Percentiles rank a stretch among this genome's conserved stretches.
Evolutionary conservation across 2,888 invertebrate genomes (phyloP).

Genomic region (Marronus borbonicus): DNA sequence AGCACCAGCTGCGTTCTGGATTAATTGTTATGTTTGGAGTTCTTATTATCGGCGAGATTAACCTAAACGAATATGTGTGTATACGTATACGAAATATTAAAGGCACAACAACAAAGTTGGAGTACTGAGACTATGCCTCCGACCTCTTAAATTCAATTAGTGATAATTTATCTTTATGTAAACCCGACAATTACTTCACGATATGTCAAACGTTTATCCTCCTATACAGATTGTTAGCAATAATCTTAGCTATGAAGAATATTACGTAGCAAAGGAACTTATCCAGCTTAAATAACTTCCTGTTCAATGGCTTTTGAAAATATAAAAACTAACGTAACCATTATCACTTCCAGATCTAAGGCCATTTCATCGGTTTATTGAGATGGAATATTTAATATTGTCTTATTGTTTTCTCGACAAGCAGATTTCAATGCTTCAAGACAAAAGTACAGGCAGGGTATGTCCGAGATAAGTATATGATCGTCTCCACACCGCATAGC

Average conservation of each 20-base stretch:
- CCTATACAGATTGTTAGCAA: not conserved
- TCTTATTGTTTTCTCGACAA: too few species aligned
- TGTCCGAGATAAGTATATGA: too few species aligned
- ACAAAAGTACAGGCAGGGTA: too few species aligned
- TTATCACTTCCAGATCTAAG: too few species aligned
- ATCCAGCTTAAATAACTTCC: too few species aligned
- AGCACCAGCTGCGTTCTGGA: constrained; percentile 31
- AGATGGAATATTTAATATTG: too few species aligned
- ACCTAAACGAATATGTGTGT: constrained; percentile 5
- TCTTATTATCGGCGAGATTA: constrained; percentile 34
- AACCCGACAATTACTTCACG: constrained; percentile 48
- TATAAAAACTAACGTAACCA: too few species aligned
- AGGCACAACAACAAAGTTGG: constrained; percentile 27
- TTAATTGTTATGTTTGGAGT: constrained; percentile 34
- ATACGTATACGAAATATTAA: constrained; percentile 5
- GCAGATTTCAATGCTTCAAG: too few species aligned
- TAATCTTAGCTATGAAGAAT: not conserved
- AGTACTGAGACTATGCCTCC: not conserved
- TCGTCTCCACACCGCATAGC: too few species aligned
- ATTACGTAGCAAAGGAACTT: too few species aligned
- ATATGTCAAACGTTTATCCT: constrained; percentile 41
- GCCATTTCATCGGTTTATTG: too few species aligned
- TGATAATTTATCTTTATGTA: constrained; percentile 49
- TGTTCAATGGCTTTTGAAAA: too few species aligned
- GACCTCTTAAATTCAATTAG: constrained; percentile 51